phyloP scores from a whole-genome alignment of 1,140 invertebrate species.

The Trichonephila clavata region DNA sequence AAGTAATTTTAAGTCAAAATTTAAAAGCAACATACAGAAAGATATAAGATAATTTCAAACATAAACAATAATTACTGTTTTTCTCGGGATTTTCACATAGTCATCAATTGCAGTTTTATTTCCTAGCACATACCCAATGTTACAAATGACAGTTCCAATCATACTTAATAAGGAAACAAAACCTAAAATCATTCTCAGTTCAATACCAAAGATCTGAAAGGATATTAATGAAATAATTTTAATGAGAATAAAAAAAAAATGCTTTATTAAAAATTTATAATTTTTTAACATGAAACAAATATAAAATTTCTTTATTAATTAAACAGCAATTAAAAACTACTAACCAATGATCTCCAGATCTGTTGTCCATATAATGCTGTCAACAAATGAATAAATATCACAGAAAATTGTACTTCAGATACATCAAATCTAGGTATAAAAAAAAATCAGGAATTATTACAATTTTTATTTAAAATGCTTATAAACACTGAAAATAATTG shows the following conservation, averaged over 20 bases:
- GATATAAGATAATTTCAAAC: background rate
- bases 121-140: conserved; percentile 71
- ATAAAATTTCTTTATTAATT: too few species aligned
- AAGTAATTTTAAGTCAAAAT: background rate
- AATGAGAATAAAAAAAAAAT: background rate
- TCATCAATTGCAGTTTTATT: conserved; percentile 73
- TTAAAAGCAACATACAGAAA: background rate
- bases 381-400: conserved; percentile 77
- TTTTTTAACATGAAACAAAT: too few species aligned
- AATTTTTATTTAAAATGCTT: background rate
- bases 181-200: conserved; percentile 58
- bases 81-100: conserved; percentile 69
- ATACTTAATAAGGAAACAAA: conserved; percentile 43
- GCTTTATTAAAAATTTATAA: too few species aligned
- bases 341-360: conserved; percentile 72
- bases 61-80: conserved; percentile 61
- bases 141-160: conserved; percentile 13
- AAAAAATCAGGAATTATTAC: background rate
- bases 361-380: conserved; percentile 77
- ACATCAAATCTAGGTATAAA: conserved; percentile 74
- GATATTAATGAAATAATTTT: background rate
- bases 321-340: background rate
- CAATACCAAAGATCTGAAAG: conserved; percentile 48
- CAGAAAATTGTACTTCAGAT: conserved; percentile 77
- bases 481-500: background rate